Conservation (phyloP, 2,797 vertebrate genomes). For the Cichlasoma orientale region DNA sequence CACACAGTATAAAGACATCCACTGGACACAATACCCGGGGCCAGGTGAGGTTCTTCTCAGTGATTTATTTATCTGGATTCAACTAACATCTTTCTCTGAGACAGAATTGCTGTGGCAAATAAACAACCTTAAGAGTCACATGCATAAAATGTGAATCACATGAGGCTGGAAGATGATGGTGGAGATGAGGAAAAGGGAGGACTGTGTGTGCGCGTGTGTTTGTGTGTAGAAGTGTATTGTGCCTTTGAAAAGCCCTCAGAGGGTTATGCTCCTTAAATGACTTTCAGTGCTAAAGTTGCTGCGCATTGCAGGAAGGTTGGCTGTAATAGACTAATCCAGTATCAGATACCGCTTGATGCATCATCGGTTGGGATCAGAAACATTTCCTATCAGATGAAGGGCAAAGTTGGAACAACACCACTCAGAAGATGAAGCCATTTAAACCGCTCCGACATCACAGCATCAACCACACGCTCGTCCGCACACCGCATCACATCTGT, state of each 20-base stretch:
- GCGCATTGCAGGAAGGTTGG: neutral
- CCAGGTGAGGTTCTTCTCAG: conserved; percentile 52
- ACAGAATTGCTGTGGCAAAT: conserved; percentile 78
- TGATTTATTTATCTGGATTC: conserved; percentile 80
- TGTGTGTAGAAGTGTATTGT: conserved; percentile 53
- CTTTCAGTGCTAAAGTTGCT: conserved; percentile 39
- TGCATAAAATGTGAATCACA: conserved; percentile 81
- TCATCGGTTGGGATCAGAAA: conserved; percentile 6
- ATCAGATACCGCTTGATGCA: conserved; percentile 55
- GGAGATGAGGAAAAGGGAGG: conserved; percentile 51
- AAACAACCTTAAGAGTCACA: conserved; percentile 83
- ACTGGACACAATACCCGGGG: conserved; percentile 33
- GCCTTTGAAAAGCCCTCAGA: conserved; percentile 64
- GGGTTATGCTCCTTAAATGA: conserved; percentile 46
- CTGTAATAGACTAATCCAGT: conserved; percentile 26
- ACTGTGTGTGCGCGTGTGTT: conserved; percentile 5
- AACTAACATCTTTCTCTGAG: conserved; percentile 80
- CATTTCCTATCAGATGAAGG: neutral
- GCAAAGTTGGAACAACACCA: conserved; percentile 8
- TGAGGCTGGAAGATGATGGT: conserved; percentile 65
- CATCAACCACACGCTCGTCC: conserved; percentile 10
- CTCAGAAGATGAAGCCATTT: conserved; percentile 39
- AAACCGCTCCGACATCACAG: conserved; percentile 21
- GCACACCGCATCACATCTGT: neutral
- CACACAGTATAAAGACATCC: neutral